These are phyloP conservation scores for Patella vulgata DNA, from an alignment of 1,140 invertebrate genomes.

Conservation along the genomic window DNA sequence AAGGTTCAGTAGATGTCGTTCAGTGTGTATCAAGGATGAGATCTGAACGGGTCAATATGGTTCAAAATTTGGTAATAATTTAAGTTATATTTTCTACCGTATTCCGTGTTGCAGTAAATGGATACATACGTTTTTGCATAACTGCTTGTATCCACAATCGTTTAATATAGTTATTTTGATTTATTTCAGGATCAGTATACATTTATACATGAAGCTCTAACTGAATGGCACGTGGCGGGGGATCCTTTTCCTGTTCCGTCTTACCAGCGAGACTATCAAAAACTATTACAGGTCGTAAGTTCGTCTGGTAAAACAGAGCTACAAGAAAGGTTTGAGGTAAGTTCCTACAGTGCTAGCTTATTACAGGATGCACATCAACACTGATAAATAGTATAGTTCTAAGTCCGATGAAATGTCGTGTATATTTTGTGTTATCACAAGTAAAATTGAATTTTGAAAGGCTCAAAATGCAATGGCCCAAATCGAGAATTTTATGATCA, in stretches of 20 bases:
- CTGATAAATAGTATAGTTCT: too few relatives aligned
- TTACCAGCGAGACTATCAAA: slow-evolving; percentile 91
- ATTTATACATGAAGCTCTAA: slow-evolving; percentile 91
- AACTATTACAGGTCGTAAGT: slow-evolving; percentile 97
- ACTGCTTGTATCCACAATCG: too few relatives aligned
- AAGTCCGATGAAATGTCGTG: too few relatives aligned
- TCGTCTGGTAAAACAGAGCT: slow-evolving; percentile 98
- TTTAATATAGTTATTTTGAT: not conserved
- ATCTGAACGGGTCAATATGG: slow-evolving; percentile 57
- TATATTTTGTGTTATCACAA: too few relatives aligned
- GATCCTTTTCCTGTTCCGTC: too few relatives aligned
- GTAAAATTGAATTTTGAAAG: too few relatives aligned
- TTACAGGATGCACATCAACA: too few relatives aligned
- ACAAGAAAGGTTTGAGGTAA: slow-evolving; percentile 96
- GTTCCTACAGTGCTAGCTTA: too few relatives aligned
- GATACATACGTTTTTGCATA: too few relatives aligned
- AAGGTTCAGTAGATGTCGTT: slow-evolving; percentile 56
- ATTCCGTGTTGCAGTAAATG: not conserved
- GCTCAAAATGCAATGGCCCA: too few relatives aligned
- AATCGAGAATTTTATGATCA: too few relatives aligned
- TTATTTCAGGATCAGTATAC: slow-evolving; percentile 88
- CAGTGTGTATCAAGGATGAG: slow-evolving; percentile 51
- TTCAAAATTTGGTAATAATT: slow-evolving; percentile 57
- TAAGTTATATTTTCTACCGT: not conserved
- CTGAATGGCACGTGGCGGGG: slow-evolving; percentile 90